Evolutionary conservation across 2,113 vertebrate species (phyloP).

Genomic region (Clarias magur): DNA sequence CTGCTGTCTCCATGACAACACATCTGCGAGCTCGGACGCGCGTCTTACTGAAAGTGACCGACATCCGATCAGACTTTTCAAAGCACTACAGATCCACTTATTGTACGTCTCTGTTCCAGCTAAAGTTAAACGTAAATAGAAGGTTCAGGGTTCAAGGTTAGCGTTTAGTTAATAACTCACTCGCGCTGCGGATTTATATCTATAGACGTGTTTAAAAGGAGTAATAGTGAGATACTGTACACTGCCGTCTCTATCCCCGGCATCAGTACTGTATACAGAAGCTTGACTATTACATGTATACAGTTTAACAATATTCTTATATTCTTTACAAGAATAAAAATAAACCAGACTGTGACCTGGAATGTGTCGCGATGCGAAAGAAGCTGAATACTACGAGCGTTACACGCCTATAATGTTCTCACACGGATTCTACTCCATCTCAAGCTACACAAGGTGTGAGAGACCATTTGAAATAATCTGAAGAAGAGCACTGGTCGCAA

Average conservation of each 20-base stretch:
- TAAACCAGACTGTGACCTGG: background rate
- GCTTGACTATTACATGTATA: background rate
- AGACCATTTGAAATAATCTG: no score
- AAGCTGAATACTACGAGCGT: background rate
- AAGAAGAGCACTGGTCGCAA: background rate
- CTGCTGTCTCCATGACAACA: background rate
- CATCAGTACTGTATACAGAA: background rate
- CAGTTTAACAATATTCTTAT: background rate
- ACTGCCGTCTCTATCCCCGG: background rate
- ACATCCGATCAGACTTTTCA: background rate
- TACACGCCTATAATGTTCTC: no score
- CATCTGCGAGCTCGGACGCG: background rate
- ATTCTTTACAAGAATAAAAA: background rate
- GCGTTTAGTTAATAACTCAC: background rate
- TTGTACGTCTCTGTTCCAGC: background rate
- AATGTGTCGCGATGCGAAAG: background rate
- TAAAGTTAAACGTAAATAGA: background rate
- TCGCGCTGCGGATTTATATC: background rate
- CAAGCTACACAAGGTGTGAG: background rate
- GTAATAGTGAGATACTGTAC: background rate
- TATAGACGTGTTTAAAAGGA: constrained; percentile 1
- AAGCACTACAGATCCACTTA: background rate
- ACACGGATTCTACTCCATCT: background rate
- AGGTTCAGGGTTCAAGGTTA: background rate
- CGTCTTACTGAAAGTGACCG: background rate